Base-by-base conservation (phyloP, 2,797 vertebrate genomes). In the Fundulus diaphanus region DNA sequence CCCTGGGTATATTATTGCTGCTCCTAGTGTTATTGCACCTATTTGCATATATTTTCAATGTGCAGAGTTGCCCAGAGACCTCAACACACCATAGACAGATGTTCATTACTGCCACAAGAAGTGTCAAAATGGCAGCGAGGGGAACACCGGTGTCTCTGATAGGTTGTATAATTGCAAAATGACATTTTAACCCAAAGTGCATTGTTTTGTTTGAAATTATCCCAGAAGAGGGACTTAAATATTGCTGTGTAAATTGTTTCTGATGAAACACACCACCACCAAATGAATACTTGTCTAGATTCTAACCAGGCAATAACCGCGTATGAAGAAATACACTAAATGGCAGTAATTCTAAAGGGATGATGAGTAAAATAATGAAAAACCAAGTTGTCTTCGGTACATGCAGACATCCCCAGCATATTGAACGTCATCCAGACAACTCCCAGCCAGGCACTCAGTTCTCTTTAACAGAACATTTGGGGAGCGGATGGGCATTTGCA, bases 401-500 rank as follows among this genome's bases (percentile, higher is more conserved):
- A 57, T 33, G 27, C 57, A 31, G 35, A 20, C 7, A 40, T 51
- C 68, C 63, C 22, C 18, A 68, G 22, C 35, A 6, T 22, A 5
- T 5, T 66, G 16, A 51, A 44, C 46, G 27, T 18, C 27, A 27
- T 56, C 40, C 49, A 63, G n/a, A 63, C 7, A 12, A 40, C 5
- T 66, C 59, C 16, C 8, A 33, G 48, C 27, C 18, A 16, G n/a
- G 71, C 11, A 12, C 46, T 24, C 12, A 2, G 27, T 52, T 63
- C 49, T 44, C 57, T 49, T 35, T 49, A 63, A 73, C 77, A 70
- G 66, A 59, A 68, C 76, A 79, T 63, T 79, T 70, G 67, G 77
- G 54, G 67, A 35, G 57, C 29, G 72, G 42, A 31, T 29, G 70
- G 63, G n/a, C n/a, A 40, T 29, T 29, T 59, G 54, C 63, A 54